Evolutionary conservation across 37 sponge, comb jelly and placozoan genomes (phyloP).

Genomic region (Ianthella basta): DNA sequence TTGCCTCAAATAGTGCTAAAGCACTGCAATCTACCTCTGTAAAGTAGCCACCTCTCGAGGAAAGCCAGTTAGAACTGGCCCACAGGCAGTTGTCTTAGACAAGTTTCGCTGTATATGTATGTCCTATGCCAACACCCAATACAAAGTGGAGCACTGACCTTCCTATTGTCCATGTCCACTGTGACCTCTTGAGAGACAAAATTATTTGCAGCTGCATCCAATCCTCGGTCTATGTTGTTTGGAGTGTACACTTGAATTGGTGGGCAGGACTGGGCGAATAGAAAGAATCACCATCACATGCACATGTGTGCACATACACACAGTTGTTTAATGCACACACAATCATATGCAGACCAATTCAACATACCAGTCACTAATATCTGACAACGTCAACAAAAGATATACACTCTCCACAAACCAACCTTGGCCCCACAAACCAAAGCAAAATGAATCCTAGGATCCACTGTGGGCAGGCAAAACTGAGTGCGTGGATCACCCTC

Average conservation of each 20-base stretch:
- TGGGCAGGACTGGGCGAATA: slow-evolving; percentile 76
- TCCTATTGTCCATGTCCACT: slow-evolving; percentile 17
- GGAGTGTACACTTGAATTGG: slow-evolving; percentile 85
- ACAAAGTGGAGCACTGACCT: neutral
- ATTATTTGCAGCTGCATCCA: slow-evolving; percentile 58
- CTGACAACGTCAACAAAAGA: too few relatives aligned
- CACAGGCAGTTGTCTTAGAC: too few relatives aligned
- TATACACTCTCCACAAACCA: too few relatives aligned
- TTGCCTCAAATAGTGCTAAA: too few relatives aligned
- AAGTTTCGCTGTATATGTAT: too few relatives aligned
- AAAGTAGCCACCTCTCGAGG: too few relatives aligned
- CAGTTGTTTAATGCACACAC: neutral
- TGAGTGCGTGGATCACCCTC: slow-evolving; percentile 61
- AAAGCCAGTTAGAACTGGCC: too few relatives aligned
- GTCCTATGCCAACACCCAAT: too few relatives aligned
- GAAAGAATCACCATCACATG: neutral
- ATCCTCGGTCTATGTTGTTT: slow-evolving; percentile 65
- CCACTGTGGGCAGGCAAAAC: slow-evolving; percentile 54
- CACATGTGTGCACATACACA: slow-evolving; percentile 12
- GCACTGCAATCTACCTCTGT: too few relatives aligned
- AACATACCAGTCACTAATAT: too few relatives aligned
- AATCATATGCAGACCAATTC: neutral
- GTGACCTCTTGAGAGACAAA: slow-evolving; percentile 80
- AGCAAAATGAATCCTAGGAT: slow-evolving; percentile 89
- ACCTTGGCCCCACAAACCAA: slow-evolving; percentile 94